A percentile compares a stretch with the other conserved stretches of the same genome.
These are phyloP conservation scores for Hypomesus transpacificus DNA, from an alignment of 2,113 vertebrate genomes.

Conservation along the genomic window DNA sequence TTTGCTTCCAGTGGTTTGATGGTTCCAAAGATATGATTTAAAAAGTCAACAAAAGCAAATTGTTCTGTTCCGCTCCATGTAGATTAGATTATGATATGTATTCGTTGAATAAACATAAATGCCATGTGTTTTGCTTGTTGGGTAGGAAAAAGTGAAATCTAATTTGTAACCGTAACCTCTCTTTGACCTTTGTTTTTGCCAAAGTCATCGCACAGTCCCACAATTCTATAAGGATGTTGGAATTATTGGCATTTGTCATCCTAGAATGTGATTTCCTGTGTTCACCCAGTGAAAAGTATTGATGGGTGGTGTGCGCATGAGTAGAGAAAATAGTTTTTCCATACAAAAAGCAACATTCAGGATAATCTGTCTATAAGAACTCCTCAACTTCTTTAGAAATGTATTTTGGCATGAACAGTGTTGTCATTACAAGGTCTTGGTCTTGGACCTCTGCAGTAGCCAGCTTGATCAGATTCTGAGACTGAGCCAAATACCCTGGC, in stretches of 20 bases:
- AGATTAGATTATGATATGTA: constrained; percentile 59
- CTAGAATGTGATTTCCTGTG: background rate
- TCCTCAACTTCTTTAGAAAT: background rate
- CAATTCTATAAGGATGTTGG: background rate
- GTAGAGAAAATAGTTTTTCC: no score
- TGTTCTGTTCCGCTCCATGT: constrained; percentile 60
- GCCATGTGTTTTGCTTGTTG: constrained; percentile 49
- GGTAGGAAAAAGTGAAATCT: constrained; percentile 56
- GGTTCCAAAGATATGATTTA: constrained; percentile 52
- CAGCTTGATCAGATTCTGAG: no score
- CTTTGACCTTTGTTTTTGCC: constrained; percentile 29
- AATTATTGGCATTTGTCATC: no score
- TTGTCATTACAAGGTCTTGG: background rate
- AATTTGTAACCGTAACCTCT: constrained; percentile 53
- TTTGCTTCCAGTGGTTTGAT: constrained; percentile 65
- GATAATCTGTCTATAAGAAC: no score
- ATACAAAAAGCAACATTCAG: no score
- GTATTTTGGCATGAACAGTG: background rate
- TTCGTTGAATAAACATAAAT: constrained; percentile 48
- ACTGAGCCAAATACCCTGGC: no score
- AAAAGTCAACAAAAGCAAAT: constrained; percentile 65
- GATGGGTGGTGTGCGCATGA: no score
- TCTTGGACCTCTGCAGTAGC: background rate
- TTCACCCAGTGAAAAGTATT: background rate
- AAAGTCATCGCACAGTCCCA: background rate